These are phyloP conservation scores for Propsilocerus akamusi DNA, from an alignment of 1,140 invertebrate species.

Conservation along the genomic window DNA sequence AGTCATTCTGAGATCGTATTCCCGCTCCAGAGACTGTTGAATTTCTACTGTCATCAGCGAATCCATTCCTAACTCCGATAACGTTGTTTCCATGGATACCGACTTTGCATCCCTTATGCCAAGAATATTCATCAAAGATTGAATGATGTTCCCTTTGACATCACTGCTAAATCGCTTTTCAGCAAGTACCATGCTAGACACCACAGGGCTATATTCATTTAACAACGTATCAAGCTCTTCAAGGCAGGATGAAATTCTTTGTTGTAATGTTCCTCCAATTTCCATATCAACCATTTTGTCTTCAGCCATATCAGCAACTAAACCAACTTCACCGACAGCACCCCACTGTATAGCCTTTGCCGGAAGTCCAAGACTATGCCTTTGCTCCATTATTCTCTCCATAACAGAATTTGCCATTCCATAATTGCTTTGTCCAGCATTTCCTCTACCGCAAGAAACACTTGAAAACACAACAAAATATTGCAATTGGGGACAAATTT, in stretches of 20 bases:
- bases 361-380: constrained; percentile 34
- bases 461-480: constrained; percentile 71
- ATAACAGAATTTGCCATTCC: constrained; percentile 55
- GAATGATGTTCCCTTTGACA: constrained; percentile 37
- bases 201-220: constrained; percentile 37
- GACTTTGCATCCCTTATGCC: constrained; percentile 33
- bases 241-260: constrained; percentile 64
- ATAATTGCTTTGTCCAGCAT: constrained; percentile 79
- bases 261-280: constrained; percentile 66
- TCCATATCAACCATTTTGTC: constrained; percentile 55
- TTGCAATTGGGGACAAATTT: constrained; percentile 32
- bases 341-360: constrained; percentile 53
- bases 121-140: constrained; percentile 43
- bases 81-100: constrained; percentile 40
- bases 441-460: constrained; percentile 72
- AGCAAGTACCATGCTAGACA: constrained; percentile 61
- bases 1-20: constrained; percentile 58
- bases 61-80: constrained; percentile 78
- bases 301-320: constrained; percentile 63
- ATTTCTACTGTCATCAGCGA: constrained; percentile 81
- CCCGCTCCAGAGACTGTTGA: constrained; percentile 65
- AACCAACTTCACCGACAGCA: constrained; percentile 45
- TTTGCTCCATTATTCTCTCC: constrained; percentile 47
- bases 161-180: constrained; percentile 39
- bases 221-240: constrained; percentile 47